These are phyloP conservation scores for Euproctis similis DNA, from an alignment of 2,888 invertebrate species.

Conservation along the genomic window DNA sequence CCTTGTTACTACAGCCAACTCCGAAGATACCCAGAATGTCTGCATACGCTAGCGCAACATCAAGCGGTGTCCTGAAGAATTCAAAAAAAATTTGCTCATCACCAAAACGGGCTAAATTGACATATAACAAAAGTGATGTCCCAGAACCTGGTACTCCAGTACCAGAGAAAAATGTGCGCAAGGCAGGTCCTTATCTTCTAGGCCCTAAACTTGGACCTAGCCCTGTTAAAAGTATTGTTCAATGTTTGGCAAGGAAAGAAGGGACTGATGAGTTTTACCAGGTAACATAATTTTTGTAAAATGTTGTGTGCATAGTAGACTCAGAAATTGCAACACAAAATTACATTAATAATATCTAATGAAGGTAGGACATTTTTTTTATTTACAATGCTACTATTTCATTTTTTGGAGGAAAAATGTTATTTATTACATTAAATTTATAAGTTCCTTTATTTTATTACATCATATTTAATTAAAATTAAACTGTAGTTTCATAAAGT, in stretches of 20 bases:
- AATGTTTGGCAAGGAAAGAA: constrained; percentile 83
- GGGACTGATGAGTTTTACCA: constrained; percentile 82
- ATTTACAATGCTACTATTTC: no score
- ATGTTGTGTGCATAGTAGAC: no score
- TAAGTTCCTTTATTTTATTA: no score
- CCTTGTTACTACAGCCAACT: constrained; percentile 59
- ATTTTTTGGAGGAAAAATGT: no score
- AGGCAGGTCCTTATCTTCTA: constrained; percentile 81
- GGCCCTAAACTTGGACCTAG: constrained; percentile 83
- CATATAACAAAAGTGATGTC: constrained; percentile 52
- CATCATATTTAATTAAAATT: no score
- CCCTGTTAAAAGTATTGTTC: constrained; percentile 85
- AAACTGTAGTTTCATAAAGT: no score
- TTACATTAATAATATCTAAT: no score
- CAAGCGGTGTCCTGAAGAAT: constrained; percentile 45
- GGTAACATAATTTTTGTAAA: no score
- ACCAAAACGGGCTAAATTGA: constrained; percentile 39
- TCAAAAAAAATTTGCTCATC: constrained; percentile 43
- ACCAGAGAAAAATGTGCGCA: constrained; percentile 69
- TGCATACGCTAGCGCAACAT: constrained; percentile 45
- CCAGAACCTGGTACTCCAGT: constrained; percentile 71
- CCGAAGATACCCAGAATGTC: constrained; percentile 56
- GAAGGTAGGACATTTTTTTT: no score
- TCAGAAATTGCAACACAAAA: no score
- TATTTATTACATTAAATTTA: no score